A percentile compares a stretch with the other conserved stretches of the same genome.
Evolutionary conservation across 35 echinoderm and acorn worm genomes (phyloP).

Genomic region (Antedon bifida): DNA sequence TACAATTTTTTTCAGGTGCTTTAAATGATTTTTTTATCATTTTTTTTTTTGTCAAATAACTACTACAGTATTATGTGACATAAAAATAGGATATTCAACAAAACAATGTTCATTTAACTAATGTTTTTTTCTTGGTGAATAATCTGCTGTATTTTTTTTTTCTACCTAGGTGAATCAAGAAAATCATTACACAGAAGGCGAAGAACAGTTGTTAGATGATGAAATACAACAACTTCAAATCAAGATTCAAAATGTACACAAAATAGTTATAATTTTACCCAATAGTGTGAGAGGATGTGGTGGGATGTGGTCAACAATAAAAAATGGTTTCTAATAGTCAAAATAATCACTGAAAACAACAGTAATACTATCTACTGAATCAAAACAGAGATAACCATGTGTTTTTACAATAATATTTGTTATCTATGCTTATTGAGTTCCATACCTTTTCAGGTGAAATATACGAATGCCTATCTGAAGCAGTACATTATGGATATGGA

Average conservation of each 20-base stretch:
- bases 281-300: neutral
- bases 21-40: neutral
- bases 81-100: neutral
- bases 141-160: neutral
- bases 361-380: too few relatives aligned
- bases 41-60: too few relatives aligned
- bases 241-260: constrained; percentile 59
- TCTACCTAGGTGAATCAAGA: constrained; percentile 38
- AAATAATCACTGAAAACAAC: too few relatives aligned
- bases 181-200: constrained; percentile 21
- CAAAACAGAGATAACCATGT: too few relatives aligned
- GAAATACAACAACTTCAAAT: constrained; percentile 62
- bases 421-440: too few relatives aligned
- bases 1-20: too few relatives aligned
- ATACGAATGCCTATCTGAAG: neutral
- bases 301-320: neutral
- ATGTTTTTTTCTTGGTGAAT: too few relatives aligned
- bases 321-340: neutral
- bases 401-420: too few relatives aligned
- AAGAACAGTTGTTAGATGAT: constrained; percentile 40
- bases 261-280: neutral
- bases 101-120: neutral
- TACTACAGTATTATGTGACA: too few relatives aligned
- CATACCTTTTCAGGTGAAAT: constrained; percentile 2
- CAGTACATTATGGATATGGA: neutral